phyloP scores from a whole-genome alignment of 92 coral and sea anemone species.

The Palythoa caribaeorum region DNA sequence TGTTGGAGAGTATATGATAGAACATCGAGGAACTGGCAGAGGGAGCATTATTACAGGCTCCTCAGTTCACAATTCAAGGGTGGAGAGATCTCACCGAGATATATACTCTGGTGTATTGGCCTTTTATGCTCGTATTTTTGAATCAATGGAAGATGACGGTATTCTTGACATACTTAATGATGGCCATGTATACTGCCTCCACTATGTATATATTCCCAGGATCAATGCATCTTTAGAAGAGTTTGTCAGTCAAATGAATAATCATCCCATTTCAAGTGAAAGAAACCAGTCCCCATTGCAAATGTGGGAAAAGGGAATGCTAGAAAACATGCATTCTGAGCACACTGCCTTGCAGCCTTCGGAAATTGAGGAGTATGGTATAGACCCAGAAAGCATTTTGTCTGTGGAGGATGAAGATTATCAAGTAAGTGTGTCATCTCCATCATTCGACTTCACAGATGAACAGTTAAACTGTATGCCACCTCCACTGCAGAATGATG shows the following conservation, averaged over 20 bases:
- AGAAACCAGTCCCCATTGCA: slow-evolving; percentile 50
- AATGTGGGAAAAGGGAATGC: slow-evolving; percentile 53
- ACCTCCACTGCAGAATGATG: slow-evolving; percentile 42
- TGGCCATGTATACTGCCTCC: slow-evolving; percentile 53
- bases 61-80: too few species aligned
- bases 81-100: neutral
- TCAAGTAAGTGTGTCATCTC: neutral
- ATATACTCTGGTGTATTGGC: slow-evolving; percentile 42
- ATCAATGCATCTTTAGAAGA: slow-evolving; percentile 41
- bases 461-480: slow-evolving; percentile 36
- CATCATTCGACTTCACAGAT: slow-evolving; percentile 31
- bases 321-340: slow-evolving; percentile 34
- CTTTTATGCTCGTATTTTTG: slow-evolving; percentile 50
- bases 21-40: too few species aligned
- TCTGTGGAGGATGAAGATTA: slow-evolving; percentile 49
- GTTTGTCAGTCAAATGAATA: slow-evolving; percentile 1
- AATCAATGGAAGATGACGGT: slow-evolving; percentile 56
- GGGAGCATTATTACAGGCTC: too few species aligned
- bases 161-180: slow-evolving; percentile 51
- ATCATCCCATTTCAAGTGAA: slow-evolving; percentile 59
- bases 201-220: slow-evolving; percentile 64
- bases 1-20: too few species aligned
- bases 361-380: neutral
- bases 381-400: neutral
- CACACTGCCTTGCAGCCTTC: neutral